A percentile compares a stretch with the other conserved stretches of the same genome.
These are phyloP conservation scores for Cataglyphis hispanica DNA, from an alignment of 1,140 invertebrate genomes.

Conservation along the genomic window DNA sequence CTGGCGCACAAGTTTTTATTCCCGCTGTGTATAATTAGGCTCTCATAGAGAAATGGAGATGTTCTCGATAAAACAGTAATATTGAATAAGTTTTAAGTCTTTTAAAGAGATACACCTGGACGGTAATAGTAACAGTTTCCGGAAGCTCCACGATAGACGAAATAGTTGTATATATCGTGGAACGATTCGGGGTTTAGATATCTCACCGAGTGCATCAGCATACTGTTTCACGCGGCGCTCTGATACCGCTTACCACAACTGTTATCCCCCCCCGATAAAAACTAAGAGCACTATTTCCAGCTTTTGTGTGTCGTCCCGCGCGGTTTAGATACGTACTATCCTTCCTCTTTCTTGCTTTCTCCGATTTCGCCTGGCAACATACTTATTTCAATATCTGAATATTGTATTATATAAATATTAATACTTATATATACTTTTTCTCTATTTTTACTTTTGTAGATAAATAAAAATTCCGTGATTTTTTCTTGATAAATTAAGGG, in stretches of 20 bases:
- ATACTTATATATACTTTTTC: neutral
- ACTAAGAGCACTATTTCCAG: constrained; percentile 83
- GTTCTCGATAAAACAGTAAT: neutral
- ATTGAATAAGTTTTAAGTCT: neutral
- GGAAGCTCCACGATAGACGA: neutral
- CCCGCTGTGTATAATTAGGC: neutral
- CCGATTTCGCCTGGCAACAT: constrained; percentile 30
- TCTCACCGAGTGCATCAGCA: constrained; percentile 67
- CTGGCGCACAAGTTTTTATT: neutral
- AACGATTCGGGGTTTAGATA: constrained; percentile 66
- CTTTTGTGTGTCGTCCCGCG: constrained; percentile 78
- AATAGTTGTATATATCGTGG: constrained; percentile 8
- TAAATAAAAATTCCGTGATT: constrained; percentile 8
- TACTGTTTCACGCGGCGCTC: constrained; percentile 76
- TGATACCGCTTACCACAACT: constrained; percentile 84
- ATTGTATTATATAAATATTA: constrained; percentile 36
- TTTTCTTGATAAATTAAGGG: neutral
- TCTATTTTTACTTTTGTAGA: neutral
- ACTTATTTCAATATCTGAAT: neutral
- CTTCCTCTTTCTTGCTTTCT: constrained; percentile 33
- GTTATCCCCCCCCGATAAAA: constrained; percentile 83
- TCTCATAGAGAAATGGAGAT: neutral
- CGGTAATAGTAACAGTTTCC: neutral
- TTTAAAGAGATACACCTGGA: neutral
- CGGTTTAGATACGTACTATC: constrained; percentile 70